Percentiles rank a stretch among this genome's conserved stretches.
Conservation (phyloP, 2,113 vertebrate genomes). For the Callorhinus ursinus region DNA sequence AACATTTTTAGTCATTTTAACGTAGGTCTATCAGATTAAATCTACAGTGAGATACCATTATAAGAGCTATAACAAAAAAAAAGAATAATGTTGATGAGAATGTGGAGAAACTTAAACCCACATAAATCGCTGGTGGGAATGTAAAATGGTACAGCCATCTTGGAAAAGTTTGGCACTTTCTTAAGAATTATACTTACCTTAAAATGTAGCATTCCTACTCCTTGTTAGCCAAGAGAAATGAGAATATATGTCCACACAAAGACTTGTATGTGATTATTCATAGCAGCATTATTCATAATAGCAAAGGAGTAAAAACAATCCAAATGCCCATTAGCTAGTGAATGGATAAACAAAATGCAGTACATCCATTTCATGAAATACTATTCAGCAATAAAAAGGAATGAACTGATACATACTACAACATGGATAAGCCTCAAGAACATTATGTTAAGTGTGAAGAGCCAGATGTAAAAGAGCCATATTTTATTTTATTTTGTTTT, state of each 20-base stretch:
- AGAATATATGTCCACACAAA: not conserved
- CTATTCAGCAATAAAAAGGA: not conserved
- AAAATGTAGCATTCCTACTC: not conserved
- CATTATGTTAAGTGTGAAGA: not conserved
- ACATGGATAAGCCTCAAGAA: not conserved
- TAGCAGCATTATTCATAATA: not conserved
- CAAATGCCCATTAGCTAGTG: not conserved
- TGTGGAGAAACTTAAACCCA: not conserved
- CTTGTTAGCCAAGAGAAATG: not conserved
- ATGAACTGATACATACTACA: not conserved
- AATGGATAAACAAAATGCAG: not conserved
- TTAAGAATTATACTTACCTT: not conserved
- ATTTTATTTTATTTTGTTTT: too few relatives aligned
- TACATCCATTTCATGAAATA: not conserved
- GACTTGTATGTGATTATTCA: not conserved
- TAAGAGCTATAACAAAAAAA: not conserved
- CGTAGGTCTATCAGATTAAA: not conserved
- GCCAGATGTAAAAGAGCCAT: not conserved
- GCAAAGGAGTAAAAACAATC: not conserved
- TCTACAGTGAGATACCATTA: not conserved
- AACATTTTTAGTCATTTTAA: not conserved
- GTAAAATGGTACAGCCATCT: conserved; percentile 8
- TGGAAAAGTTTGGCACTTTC: conserved; percentile 14
- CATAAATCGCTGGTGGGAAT: not conserved
- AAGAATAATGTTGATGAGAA: not conserved